Base-by-base conservation (phyloP, 2,888 invertebrate genomes). In the Hypomecis punctinalis region DNA sequence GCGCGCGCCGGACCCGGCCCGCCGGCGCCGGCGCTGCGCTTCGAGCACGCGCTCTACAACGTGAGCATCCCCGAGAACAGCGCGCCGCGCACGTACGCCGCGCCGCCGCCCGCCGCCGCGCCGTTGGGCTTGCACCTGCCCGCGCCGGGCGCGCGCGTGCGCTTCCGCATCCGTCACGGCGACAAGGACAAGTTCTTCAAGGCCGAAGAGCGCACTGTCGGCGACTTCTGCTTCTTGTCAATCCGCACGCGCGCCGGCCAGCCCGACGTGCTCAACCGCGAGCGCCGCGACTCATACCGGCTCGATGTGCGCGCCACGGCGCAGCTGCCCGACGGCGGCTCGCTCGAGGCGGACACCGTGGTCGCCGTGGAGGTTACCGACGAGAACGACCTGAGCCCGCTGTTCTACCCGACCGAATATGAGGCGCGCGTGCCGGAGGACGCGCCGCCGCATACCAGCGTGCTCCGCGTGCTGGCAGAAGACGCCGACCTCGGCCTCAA, bases 401-500 rank as follows among this genome's bases (percentile, higher is more conserved):
- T 99, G 40, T 99, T 99, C 92, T 97, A 97, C 84, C 97, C 97
- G 35, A 96, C 96, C 54, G 96, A 96, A 73, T 99, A 99, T 89
- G 96, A 96, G 80, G 96, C 96, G 52, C 95, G 95, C n/a, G 96
- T 99, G 47, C 95, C 96, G 33, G 99, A 99, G 88, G 98, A 99
- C 85, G 96, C 96, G 65, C 96, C 97, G 9, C 91, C 98, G 63
- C 97, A 98, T 88, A 94, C 95, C 61, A 97, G 96, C 84, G 94
- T 98, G 64, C 89, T 96, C 43, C 95, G 94, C 79, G 97, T 97
- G 56, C 93, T 95, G 42, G 99, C 99, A 0, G 98, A 98, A 80
- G 99, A 99, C 90, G 99, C 99, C 5, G 99, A 99, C 87, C 93
- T 97, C 42, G 99, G 99, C 3, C 94, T 98, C 76, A 99, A 99